Evolutionary conservation across 1,140 invertebrate genomes (phyloP).

Genomic region (Ostrea edulis): DNA sequence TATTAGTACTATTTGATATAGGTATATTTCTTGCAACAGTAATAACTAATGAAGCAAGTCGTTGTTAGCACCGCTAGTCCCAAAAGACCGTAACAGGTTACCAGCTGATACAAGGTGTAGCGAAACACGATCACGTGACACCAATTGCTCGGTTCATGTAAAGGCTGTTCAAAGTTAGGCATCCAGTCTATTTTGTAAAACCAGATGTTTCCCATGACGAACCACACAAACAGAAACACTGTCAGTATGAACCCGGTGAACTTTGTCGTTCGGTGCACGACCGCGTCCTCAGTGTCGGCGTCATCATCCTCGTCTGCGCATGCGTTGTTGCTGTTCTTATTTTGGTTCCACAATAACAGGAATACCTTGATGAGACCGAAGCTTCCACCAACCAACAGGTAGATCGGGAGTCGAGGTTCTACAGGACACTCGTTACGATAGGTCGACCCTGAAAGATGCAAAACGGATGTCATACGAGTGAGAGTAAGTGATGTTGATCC

Average conservation of each 20-base stretch:
- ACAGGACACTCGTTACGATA: conserved; percentile 75
- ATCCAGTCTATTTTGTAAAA: conserved; percentile 53
- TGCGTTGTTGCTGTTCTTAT: conserved; percentile 54
- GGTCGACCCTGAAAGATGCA: conserved; percentile 57
- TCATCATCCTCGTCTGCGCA: conserved; percentile 49
- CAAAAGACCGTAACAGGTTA: conserved; percentile 81
- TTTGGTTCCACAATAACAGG: conserved; percentile 66
- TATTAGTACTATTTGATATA: background rate
- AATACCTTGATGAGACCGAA: conserved; percentile 72
- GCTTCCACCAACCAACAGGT: conserved; percentile 74
- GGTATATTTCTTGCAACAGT: conserved; percentile 9
- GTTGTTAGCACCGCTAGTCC: conserved; percentile 43
- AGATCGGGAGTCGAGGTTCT: conserved; percentile 75
- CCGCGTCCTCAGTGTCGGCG: conserved; percentile 57
- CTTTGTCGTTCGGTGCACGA: conserved; percentile 58
- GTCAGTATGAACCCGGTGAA: conserved; percentile 62
- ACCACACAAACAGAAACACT: conserved; percentile 79
- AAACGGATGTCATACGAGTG: too few species aligned
- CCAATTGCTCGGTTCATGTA: conserved; percentile 80
- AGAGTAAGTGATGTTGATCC: too few species aligned
- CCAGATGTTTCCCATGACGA: conserved; percentile 81
- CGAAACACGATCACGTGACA: conserved; percentile 67
- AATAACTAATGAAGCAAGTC: conserved; percentile 17
- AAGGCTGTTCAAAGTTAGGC: conserved; percentile 78
- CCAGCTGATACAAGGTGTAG: conserved; percentile 82